These are phyloP conservation scores for Monoplex corrugatus DNA, from an alignment of 2,888 invertebrate species.

Conservation along the genomic window DNA sequence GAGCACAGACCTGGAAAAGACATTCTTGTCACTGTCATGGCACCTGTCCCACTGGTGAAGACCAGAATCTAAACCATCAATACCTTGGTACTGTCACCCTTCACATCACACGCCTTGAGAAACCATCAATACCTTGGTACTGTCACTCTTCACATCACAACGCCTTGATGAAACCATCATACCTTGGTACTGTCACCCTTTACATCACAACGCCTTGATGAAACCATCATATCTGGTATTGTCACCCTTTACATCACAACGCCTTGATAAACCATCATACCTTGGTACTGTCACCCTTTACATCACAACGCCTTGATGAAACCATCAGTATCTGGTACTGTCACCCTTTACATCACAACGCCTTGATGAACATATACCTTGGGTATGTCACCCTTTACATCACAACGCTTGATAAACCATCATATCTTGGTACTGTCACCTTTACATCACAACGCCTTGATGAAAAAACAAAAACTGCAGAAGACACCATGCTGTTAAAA, in stretches of 20 bases:
- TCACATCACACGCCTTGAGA: conserved; percentile 41
- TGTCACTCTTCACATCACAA: conserved; percentile 38
- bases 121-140: neutral
- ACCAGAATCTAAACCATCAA: conserved; percentile 6
- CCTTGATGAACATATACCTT: neutral
- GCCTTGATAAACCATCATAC: conserved; percentile 28
- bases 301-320: conserved; percentile 24
- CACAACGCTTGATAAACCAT: conserved; percentile 30
- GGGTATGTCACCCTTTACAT: conserved; percentile 37
- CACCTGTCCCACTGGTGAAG: conserved; percentile 48
- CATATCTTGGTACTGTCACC: neutral
- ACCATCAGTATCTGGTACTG: neutral
- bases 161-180: conserved; percentile 23
- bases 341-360: conserved; percentile 13
- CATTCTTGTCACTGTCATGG: conserved; percentile 57
- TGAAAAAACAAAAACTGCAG: neutral
- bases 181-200: neutral
- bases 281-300: conserved; percentile 36
- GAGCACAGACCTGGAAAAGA: conserved; percentile 54
- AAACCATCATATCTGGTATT: neutral
- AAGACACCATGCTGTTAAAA: neutral
- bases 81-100: conserved; percentile 9
- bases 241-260: conserved; percentile 37
- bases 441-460: conserved; percentile 38
- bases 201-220: neutral